Evolutionary conservation across 2,888 invertebrate genomes (phyloP), one percentile per base, ranked within the genome.

Genomic region (Deilephila porcellus): DNA sequence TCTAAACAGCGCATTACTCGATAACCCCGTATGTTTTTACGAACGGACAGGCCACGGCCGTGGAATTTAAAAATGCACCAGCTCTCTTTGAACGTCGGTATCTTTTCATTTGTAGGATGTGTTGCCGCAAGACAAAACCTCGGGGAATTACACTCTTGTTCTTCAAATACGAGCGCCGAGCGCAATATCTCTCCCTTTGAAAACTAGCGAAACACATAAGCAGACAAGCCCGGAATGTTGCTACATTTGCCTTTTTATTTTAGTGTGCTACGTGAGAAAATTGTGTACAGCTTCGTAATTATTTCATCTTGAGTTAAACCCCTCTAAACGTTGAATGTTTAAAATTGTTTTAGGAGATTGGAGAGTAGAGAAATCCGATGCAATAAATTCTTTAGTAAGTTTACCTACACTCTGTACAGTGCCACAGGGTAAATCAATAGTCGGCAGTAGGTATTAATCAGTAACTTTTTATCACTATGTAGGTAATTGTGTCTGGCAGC

Each of bases 91-190:
- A 90, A 90, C 83, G 88, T 84, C 85, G 86, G 82, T 89, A 85
- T 90, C 91, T 91, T 92, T 89, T 90, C 91, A 92, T 93, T 92
- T 90, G 90, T 90, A 87, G 83, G 85, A 87, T 86, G 88, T 89
- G 87, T 87, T 86, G 88, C 89, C 89, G 86, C 89, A 88, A 93
- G 91, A 93, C 92, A 93, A 93, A 93, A 93, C 93, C 90, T 85
- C 88, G 86, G 90, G 90, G 91, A 92, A 92, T 92, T 93, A 92
- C 91, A 88, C 90, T 91, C 91, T 90, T 90, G 90, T 91, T 90
- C 86, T 86, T 91, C 92, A 92, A 93, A 92, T 90, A 91, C 91
- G 88, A 86, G 85, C 86, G 83, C 85, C 82, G 85, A 82, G 88
- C 86, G 92, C 88, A 91, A 93, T 91, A 91, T 90, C 87, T 88